Evolutionary conservation across 2,797 vertebrate species (phyloP), one percentile per base, ranked within the genome.

Genomic region (Esox masquinongy): DNA sequence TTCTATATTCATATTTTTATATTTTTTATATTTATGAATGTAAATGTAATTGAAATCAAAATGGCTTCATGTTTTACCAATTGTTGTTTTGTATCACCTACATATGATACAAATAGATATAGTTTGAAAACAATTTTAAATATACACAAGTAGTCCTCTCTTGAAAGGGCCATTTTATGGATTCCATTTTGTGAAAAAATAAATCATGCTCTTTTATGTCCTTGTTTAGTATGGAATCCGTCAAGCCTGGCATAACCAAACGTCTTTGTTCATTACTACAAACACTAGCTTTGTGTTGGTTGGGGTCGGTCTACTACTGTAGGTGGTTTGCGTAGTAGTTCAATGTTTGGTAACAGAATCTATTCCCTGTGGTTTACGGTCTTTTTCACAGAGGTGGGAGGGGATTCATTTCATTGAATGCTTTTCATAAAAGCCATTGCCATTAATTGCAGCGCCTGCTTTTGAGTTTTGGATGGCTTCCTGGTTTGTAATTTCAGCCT

Each of bases 401-500:
- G 22, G 56, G 22, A 24, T 14, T 61, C 9, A 61, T 61, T 24
- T 61, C 22, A 24, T 61, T 61, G n/a, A 26, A 61, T 61, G 11
- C 22, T 61, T 61, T 61, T 61, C 56, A 61, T 61, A 26, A 24
- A 56, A 61, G 56, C 9, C 56, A 24, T 61, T 61, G 56, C 24
- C 53, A 78, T 78, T 68, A 51, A 69, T 68, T 67, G 19, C 51
- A 36, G 29, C 2, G 51, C 43, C 70, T 50, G 9, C 72, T 75
- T 75, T 53, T 72, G 16, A 72, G 39, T 51, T 49, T 39, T 61
- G 75, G 72, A 70, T 17, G 31, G 76, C 36, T 71, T 75, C 75
- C 69, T 51, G 74, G 70, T 75, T 74, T 68, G 49, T 49, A 73
- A 68, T 68, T 73, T 49, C 47, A 74, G 34, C 71, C 29, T n/a